phyloP scores from a whole-genome alignment of 2,888 invertebrate species.

The Alsophila aescularia region DNA sequence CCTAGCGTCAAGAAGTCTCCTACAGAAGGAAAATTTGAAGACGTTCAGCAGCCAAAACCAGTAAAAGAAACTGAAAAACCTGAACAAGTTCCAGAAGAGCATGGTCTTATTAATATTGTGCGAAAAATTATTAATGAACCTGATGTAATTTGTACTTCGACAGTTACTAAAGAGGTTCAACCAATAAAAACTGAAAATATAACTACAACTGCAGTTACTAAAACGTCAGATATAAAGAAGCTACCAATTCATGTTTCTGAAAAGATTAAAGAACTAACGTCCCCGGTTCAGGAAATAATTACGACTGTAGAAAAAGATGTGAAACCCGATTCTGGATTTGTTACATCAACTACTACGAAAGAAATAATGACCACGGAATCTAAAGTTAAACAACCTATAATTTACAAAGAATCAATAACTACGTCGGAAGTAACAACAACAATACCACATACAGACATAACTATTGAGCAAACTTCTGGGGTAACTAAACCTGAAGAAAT shows the following conservation, averaged over 20 bases:
- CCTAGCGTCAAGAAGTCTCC: background rate
- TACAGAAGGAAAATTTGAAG: background rate
- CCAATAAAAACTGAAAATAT: slow-evolving; percentile 18
- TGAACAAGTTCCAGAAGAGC: slow-evolving; percentile 7
- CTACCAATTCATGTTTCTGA: slow-evolving; percentile 6
- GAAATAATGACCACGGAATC: slow-evolving; percentile 17
- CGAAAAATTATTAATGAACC: slow-evolving; percentile 26
- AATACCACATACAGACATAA: slow-evolving; percentile 17
- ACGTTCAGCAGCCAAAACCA: background rate
- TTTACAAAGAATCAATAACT: slow-evolving; percentile 23
- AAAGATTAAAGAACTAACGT: slow-evolving; percentile 11
- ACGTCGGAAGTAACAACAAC: slow-evolving; percentile 29
- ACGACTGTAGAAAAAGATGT: slow-evolving; percentile 8
- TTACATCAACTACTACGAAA: slow-evolving; percentile 23
- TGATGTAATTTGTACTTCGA: slow-evolving; percentile 17
- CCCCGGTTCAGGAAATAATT: slow-evolving; percentile 15
- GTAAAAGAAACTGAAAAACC: slow-evolving; percentile 2
- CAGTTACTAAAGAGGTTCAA: slow-evolving; percentile 13
- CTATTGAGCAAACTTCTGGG: slow-evolving; percentile 11
- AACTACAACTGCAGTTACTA: slow-evolving; percentile 15
- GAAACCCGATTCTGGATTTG: slow-evolving; percentile 19
- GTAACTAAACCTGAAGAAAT: slow-evolving; percentile 14
- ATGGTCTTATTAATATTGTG: slow-evolving; percentile 18
- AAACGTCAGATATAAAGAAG: slow-evolving; percentile 16
- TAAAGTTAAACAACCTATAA: slow-evolving; percentile 7